Conservation (phyloP, 2,797 vertebrate genomes). For the Pangasius macronema region DNA sequence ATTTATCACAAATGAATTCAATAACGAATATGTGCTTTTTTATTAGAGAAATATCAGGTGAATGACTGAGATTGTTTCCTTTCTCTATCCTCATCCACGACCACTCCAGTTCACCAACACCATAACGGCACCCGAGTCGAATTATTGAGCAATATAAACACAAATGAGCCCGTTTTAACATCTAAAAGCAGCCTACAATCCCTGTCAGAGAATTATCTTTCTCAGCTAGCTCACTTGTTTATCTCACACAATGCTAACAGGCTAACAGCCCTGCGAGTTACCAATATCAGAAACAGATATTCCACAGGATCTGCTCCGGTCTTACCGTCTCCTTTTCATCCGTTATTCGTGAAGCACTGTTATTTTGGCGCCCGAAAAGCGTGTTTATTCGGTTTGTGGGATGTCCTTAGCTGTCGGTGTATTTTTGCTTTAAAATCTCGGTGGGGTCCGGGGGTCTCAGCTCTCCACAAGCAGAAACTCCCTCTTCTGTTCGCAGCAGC, state of each 20-base stretch:
- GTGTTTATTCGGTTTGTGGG: constrained; percentile 9
- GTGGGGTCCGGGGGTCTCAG: constrained; percentile 51
- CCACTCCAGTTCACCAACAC: not conserved
- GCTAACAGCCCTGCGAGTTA: constrained; percentile 44
- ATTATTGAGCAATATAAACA: not conserved
- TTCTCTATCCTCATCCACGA: not conserved
- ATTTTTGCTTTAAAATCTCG: constrained; percentile 44
- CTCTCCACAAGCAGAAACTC: constrained; percentile 49
- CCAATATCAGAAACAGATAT: constrained; percentile 27
- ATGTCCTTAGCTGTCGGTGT: constrained; percentile 35
- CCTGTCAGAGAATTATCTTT: not conserved
- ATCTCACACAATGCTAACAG: constrained; percentile 53
- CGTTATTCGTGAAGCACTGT: not conserved
- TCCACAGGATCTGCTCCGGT: not conserved
- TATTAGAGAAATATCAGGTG: not conserved
- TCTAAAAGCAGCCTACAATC: no score
- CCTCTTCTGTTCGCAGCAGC: constrained; percentile 37
- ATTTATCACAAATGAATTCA: not conserved
- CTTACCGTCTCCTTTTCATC: constrained; percentile 54
- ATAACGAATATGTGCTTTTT: not conserved
- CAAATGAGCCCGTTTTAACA: not conserved
- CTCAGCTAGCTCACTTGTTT: not conserved
- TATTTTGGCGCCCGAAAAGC: not conserved
- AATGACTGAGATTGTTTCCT: not conserved
- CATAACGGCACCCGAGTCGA: not conserved